Conservation (phyloP, 2,888 invertebrate genomes). For the Erannis defoliaria region DNA sequence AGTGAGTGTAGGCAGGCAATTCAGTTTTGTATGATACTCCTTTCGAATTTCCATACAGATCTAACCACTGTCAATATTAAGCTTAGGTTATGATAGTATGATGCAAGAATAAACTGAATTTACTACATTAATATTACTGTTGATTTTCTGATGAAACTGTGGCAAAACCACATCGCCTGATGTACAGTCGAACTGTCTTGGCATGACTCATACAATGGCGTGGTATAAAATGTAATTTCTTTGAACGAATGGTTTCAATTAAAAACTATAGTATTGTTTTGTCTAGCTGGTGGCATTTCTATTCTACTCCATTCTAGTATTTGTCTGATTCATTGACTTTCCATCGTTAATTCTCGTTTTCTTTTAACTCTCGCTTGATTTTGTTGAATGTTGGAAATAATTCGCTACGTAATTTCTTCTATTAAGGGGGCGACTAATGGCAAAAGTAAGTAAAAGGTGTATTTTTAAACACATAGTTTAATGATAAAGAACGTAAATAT, state of each 20-base stretch:
- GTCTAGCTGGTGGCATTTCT: constrained; percentile 30
- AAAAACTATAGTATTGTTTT: constrained; percentile 33
- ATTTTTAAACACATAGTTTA: no score
- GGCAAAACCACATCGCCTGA: constrained; percentile 15
- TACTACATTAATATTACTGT: constrained; percentile 13
- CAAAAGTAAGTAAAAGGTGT: no score
- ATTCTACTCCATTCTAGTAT: constrained; percentile 21
- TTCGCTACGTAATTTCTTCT: no score
- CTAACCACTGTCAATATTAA: neutral
- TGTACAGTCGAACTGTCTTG: neutral
- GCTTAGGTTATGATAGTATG: constrained; percentile 6
- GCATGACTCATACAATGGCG: constrained; percentile 24
- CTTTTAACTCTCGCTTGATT: neutral
- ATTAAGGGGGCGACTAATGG: no score
- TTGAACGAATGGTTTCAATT: constrained; percentile 27
- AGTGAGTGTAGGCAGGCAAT: no score
- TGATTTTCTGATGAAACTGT: constrained; percentile 24
- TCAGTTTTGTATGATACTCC: neutral
- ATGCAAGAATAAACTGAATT: constrained; percentile 18
- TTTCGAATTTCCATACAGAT: neutral
- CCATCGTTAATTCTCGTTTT: neutral
- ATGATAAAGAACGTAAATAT: no score
- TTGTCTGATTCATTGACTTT: constrained; percentile 23
- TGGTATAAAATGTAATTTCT: constrained; percentile 14
- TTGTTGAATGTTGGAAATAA: no score